Evolutionary conservation across 2,888 invertebrate genomes (phyloP), one percentile per base, ranked within the genome.

Genomic region (Bruchidius siliquastri): DNA sequence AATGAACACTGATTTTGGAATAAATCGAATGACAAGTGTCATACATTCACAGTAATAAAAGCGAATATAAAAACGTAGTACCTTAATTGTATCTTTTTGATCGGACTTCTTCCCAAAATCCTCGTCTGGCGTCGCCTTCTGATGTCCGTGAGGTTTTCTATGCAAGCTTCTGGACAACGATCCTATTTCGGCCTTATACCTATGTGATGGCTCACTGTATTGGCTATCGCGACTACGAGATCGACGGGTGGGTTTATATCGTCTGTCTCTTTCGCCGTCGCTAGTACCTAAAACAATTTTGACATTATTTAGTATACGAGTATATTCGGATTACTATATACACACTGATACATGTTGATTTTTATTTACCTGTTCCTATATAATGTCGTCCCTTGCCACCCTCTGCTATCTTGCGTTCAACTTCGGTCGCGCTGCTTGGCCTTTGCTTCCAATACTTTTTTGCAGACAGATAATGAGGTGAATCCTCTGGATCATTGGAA

Each of bases 381-480:
- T 81, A 79, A 79, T 82, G 83, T 49, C 68, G 4, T 10, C 68
- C 68, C 20, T 68, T 68, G 0, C 20, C 68, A 13, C 68, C 21
- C 74, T 87, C 86, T 3, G 85, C 86, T 2, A 85, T 84, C 78
- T 87, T 87, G 67, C 89, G 85, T 26, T 90, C 88, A 81, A 89
- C 88, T 80, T 90, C 90, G 0, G 90, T 88, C 0, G 90, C 90
- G 81, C 90, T 90, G 20, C 89, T 88, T 0, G 90, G 90, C 69
- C 90, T 85, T 79, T 90, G 86, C 79, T 89, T 89, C 90, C 89
- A 90, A 73, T 85, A 81, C 73, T 84, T 84, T 8, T 78, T 76
- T 0, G 82, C 79, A 18, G 83, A 79, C 26, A 84, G 73, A 79
- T 86, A 87, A 75, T 85, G 85, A 49, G 84, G 80, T 2, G 85